Base-by-base conservation (phyloP, 2,888 invertebrate species). In the Drosophila subsilvestris region DNA sequence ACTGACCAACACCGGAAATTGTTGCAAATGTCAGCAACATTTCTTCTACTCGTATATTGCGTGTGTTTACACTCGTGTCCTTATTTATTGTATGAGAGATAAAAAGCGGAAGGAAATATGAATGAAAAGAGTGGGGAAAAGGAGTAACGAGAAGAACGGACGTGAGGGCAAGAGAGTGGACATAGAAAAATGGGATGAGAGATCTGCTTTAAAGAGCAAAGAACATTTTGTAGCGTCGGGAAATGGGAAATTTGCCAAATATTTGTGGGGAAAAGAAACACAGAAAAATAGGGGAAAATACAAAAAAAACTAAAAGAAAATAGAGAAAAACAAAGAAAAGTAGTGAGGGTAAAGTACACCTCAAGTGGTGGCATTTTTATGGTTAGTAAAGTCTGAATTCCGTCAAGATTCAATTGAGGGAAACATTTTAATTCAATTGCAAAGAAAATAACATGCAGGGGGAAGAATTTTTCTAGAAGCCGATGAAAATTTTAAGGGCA, bases 11-110 rank as follows among this genome's bases (percentile, higher is more conserved):
- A 85, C 60, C 85, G 85, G 82, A 85, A 84, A 86, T 86, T 82
- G 85, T 86, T 84, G 87, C 85, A 82, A 82, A 69, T 85, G 85
- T 85, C 87, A 85, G 87, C 85, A 84, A 22, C 66, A 75, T 76
- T 72, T 76, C 54, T 67, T 67, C 43, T 63, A 49, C 43, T 61
- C 48, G 43, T 60, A 18, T 43, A 53, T 55, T 63, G 51, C 53
- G 53, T 51, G 53, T 68, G 67, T 66, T 63, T 66, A 49, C 66
- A 63, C 47, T 55, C 42, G 44, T 37, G 37, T 29, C 71, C 63
- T 63, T 63, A 71, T 70, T 71, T 70, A 71, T 71, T 58, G 71
- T 57, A 55, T 57, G 56, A 22, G 22, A 29, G 29, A 60, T 53
- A 54, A 43, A 22, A 22, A 20, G 29, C 5, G 6, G 20, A 12